Conservation (phyloP, 2,797 vertebrate species). For the Borostomias antarcticus region DNA sequence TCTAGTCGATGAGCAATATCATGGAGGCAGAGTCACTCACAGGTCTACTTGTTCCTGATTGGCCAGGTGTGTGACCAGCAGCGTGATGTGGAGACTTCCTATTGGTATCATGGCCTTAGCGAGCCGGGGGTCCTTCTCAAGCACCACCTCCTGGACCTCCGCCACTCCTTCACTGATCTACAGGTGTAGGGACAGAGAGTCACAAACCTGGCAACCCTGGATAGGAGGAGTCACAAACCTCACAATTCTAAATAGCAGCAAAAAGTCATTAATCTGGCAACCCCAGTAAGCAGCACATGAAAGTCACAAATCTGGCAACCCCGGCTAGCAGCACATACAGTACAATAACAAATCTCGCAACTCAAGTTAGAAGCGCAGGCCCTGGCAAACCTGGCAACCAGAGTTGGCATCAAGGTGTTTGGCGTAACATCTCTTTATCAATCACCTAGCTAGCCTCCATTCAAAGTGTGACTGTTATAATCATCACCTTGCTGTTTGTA, state of each 20-base stretch:
- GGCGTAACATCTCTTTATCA: not conserved
- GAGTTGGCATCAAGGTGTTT: too few species aligned
- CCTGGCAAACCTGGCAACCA: not conserved
- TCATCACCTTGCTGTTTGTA: slow-evolving; percentile 84
- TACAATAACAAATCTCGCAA: not conserved
- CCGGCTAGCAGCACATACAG: too few species aligned
- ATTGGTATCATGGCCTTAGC: slow-evolving; percentile 82
- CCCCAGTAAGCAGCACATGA: not conserved
- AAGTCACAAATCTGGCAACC: not conserved
- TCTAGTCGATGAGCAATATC: not conserved
- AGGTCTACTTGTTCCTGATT: slow-evolving; percentile 83
- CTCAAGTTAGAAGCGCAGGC: not conserved
- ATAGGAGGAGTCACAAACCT: not conserved
- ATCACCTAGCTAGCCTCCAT: not conserved
- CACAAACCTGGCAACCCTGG: not conserved
- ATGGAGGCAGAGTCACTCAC: slow-evolving; percentile 75
- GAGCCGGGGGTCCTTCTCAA: slow-evolving; percentile 84
- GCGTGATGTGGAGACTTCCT: slow-evolving; percentile 89
- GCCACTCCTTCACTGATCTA: slow-evolving; percentile 83
- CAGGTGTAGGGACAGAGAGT: slow-evolving; percentile 37
- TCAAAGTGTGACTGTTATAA: not conserved
- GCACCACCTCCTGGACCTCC: slow-evolving; percentile 81
- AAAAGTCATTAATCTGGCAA: not conserved
- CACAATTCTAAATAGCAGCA: not conserved
- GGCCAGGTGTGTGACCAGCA: slow-evolving; percentile 88